phyloP scores from a whole-genome alignment of 2,888 invertebrate genomes.

The Escarpia spicata region DNA sequence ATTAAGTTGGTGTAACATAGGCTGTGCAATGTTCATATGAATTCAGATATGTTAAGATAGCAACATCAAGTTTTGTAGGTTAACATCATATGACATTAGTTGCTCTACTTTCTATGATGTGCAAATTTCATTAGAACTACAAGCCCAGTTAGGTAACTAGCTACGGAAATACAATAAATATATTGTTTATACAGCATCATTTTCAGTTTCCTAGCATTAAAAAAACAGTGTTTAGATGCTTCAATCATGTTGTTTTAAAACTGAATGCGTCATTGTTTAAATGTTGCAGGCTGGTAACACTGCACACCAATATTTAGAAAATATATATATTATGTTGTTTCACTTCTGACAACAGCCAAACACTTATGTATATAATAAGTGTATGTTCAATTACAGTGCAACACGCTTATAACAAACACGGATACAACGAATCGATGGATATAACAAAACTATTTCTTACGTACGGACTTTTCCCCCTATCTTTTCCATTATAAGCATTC shows the following conservation, averaged over 20 bases:
- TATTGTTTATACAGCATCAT: too few species aligned
- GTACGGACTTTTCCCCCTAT: too few species aligned
- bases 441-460: too few species aligned
- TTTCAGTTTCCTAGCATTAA: too few species aligned
- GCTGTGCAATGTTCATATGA: not conserved
- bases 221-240: not conserved
- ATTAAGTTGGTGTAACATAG: not conserved
- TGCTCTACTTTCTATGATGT: too few species aligned
- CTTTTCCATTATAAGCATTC: too few species aligned
- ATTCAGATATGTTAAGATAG: not conserved
- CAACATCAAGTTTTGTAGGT: not conserved
- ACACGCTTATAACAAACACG: too few species aligned
- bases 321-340: not conserved
- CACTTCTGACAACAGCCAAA: not conserved
- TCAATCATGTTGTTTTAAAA: not conserved
- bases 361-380: not conserved
- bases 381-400: not conserved
- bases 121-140: not conserved
- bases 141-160: not conserved
- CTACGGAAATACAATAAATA: not conserved
- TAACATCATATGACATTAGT: not conserved
- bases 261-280: not conserved
- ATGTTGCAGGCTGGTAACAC: not conserved
- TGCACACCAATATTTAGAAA: not conserved
- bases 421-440: too few species aligned